phyloP scores from a whole-genome alignment of 2,888 invertebrate genomes.

The Osedax frankpressi region DNA sequence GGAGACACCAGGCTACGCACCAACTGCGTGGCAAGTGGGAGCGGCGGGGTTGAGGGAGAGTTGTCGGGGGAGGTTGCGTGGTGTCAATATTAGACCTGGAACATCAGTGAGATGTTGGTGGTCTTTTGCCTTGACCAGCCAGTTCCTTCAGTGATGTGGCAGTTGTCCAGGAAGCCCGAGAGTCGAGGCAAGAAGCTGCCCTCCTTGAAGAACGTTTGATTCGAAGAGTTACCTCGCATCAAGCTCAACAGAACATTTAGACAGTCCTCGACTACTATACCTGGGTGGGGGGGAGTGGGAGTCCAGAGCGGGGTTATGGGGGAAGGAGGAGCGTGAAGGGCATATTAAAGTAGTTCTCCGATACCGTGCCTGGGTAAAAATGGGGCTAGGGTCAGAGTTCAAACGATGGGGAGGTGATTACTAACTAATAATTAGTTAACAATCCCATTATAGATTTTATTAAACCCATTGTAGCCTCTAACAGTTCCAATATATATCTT shows the following conservation, averaged over 20 bases:
- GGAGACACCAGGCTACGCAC: constrained; percentile 83
- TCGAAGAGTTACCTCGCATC: constrained; percentile 83
- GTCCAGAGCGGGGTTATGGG: no score
- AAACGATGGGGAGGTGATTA: no score
- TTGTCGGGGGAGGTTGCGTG: constrained; percentile 86
- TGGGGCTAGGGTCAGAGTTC: no score
- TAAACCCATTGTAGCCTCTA: no score
- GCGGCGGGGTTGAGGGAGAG: no score
- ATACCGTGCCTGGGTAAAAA: no score
- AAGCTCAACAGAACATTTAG: constrained; percentile 80
- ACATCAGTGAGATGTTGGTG: constrained; percentile 79
- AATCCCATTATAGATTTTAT: no score
- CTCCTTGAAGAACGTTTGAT: constrained; percentile 96
- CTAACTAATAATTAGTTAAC: no score
- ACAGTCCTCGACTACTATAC: constrained; percentile 93
- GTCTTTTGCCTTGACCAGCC: constrained; percentile 64
- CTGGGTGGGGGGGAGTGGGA: constrained; percentile 31
- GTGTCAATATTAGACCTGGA: constrained; percentile 66
- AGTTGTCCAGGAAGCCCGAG: constrained; percentile 65
- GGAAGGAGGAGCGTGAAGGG: no score
- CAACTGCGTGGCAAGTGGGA: no score
- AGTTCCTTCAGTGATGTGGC: constrained; percentile 19
- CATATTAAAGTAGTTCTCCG: no score
- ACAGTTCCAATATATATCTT: no score
- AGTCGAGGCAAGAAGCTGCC: constrained; percentile 84